Percentiles rank a stretch among this genome's conserved stretches.
These are phyloP conservation scores for Siderastrea radians DNA, from an alignment of 92 coral and sea anemone species.

Conservation along the genomic window DNA sequence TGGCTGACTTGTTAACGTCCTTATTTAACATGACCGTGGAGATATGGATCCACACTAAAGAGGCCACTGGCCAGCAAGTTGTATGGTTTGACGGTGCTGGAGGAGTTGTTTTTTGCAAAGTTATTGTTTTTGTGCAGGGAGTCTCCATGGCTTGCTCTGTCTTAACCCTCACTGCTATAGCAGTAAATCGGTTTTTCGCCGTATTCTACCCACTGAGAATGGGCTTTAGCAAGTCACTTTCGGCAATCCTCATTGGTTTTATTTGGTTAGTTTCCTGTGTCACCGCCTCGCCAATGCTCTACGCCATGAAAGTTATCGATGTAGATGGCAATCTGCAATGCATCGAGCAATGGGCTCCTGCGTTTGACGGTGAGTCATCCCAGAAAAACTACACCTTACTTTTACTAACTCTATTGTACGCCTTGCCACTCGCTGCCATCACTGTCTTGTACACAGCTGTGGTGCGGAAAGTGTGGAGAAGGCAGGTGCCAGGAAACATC, in stretches of 20 bases:
- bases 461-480: slow-evolving; percentile 88
- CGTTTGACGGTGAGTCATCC: slow-evolving; percentile 64
- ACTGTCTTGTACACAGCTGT: slow-evolving; percentile 85
- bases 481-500: slow-evolving; percentile 91
- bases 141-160: slow-evolving; percentile 85
- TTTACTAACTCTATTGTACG: slow-evolving; percentile 75
- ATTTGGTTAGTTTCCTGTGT: slow-evolving; percentile 84
- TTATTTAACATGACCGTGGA: slow-evolving; percentile 67
- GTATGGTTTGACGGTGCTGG: slow-evolving; percentile 70
- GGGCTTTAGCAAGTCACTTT: slow-evolving; percentile 67
- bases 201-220: slow-evolving; percentile 84
- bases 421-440: slow-evolving; percentile 75
- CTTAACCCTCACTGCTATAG: slow-evolving; percentile 85
- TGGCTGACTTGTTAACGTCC: slow-evolving; percentile 76
- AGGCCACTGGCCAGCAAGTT: slow-evolving; percentile 38
- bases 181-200: slow-evolving; percentile 90
- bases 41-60: slow-evolving; percentile 55
- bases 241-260: slow-evolving; percentile 61
- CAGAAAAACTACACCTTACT: slow-evolving; percentile 78
- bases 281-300: slow-evolving; percentile 80
- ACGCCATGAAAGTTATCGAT: slow-evolving; percentile 79
- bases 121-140: slow-evolving; percentile 66
- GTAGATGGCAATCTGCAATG: slow-evolving; percentile 66
- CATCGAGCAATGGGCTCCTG: slow-evolving; percentile 86
- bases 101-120: slow-evolving; percentile 71